A percentile compares a stretch with the other conserved stretches of the same genome.
These are phyloP conservation scores for Rhadina sibilatrix DNA, from an alignment of 2,113 vertebrate genomes.

Conservation along the genomic window DNA sequence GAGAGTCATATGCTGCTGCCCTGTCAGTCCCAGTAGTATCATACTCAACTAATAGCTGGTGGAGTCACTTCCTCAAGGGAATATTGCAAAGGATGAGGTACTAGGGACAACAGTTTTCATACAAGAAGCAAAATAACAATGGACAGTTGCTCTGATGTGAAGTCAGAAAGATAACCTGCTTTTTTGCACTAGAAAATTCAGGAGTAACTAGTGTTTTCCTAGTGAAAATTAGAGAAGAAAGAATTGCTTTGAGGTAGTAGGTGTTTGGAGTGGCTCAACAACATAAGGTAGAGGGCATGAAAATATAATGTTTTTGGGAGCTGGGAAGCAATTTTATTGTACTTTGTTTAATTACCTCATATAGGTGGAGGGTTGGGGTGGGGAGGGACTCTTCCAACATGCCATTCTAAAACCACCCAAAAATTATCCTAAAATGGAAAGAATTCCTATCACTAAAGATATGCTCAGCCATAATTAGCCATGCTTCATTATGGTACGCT, in stretches of 20 bases:
- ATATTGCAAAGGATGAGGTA: neutral
- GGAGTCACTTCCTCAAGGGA: neutral
- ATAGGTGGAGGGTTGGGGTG: fast-evolving
- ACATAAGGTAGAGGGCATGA: too few species aligned
- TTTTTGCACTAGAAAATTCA: neutral
- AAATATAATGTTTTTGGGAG: neutral
- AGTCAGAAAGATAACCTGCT: neutral
- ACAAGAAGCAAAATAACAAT: neutral
- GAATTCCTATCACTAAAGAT: neutral
- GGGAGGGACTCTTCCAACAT: fast-evolving
- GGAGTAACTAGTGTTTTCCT: neutral
- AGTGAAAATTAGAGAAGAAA: neutral
- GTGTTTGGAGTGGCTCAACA: neutral
- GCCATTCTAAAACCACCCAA: neutral
- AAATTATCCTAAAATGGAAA: neutral
- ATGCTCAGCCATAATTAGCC: neutral
- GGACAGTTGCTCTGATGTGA: neutral
- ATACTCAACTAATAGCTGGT: too few species aligned
- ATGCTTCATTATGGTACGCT: neutral
- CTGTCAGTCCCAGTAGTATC: neutral
- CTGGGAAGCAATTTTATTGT: neutral
- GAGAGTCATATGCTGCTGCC: neutral
- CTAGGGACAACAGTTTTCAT: neutral
- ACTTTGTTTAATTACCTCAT: neutral
- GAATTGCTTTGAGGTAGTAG: neutral